phyloP scores from a whole-genome alignment of 2,888 invertebrate genomes.

The Cosmorhoe ocellata region DNA sequence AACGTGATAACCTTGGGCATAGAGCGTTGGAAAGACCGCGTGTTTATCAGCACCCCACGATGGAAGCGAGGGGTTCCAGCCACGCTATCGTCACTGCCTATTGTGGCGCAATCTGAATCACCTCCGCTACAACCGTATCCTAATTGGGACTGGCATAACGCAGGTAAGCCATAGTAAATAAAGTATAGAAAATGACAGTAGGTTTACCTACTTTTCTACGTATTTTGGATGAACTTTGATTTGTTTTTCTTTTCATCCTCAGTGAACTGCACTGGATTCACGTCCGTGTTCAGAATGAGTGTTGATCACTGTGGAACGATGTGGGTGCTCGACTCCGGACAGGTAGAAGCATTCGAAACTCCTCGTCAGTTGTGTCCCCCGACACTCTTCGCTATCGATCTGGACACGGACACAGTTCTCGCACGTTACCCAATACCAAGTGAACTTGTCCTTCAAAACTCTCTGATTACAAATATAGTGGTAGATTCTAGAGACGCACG shows the following conservation, averaged over 20 bases:
- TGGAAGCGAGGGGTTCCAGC: slow-evolving; percentile 90
- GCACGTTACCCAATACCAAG: slow-evolving; percentile 85
- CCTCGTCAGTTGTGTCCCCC: slow-evolving; percentile 88
- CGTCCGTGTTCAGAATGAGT: slow-evolving; percentile 90
- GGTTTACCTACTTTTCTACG: not conserved
- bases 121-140: slow-evolving; percentile 89
- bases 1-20: slow-evolving; percentile 90
- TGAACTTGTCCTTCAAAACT: slow-evolving; percentile 85
- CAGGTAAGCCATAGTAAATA: slow-evolving; percentile 47
- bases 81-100: slow-evolving; percentile 85
- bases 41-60: slow-evolving; percentile 89
- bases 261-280: slow-evolving; percentile 83
- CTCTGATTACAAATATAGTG: slow-evolving; percentile 86
- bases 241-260: slow-evolving; percentile 33
- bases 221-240: not conserved
- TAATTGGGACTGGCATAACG: slow-evolving; percentile 87
- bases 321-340: slow-evolving; percentile 92
- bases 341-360: slow-evolving; percentile 85
- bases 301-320: slow-evolving; percentile 89
- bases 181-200: not conserved
- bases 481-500: slow-evolving; percentile 84
- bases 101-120: slow-evolving; percentile 73
- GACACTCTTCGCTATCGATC: slow-evolving; percentile 87
- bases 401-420: slow-evolving; percentile 84
- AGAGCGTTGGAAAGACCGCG: slow-evolving; percentile 85